Percentiles rank a stretch among this genome's conserved stretches.
phyloP scores from a whole-genome alignment of 2,888 invertebrate species.

The Heliconius charithonia region DNA sequence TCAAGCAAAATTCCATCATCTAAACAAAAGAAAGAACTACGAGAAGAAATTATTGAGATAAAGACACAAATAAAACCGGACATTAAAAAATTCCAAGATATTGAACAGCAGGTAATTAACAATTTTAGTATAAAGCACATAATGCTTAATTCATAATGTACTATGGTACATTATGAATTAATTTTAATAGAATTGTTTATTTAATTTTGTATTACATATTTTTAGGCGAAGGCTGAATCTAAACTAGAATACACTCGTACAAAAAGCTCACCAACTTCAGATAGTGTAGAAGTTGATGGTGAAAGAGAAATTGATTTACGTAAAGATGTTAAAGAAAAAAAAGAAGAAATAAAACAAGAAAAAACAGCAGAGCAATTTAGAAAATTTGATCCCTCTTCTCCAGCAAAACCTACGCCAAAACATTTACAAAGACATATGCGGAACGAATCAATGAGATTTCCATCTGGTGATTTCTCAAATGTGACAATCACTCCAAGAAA shows the following conservation, averaged over 20 bases:
- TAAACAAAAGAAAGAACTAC: constrained; percentile 88
- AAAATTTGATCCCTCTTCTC: constrained; percentile 77
- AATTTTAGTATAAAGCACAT: not conserved
- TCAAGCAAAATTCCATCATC: constrained; percentile 89
- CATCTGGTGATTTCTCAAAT: constrained; percentile 81
- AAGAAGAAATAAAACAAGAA: constrained; percentile 70
- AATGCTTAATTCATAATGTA: too few species aligned
- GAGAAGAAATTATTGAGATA: constrained; percentile 88
- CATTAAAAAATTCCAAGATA: constrained; percentile 80
- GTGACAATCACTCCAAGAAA: constrained; percentile 78
- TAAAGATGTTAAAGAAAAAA: constrained; percentile 58
- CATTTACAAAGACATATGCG: constrained; percentile 81
- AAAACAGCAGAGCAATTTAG: constrained; percentile 72
- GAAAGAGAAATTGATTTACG: constrained; percentile 60
- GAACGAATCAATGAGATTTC: constrained; percentile 82
- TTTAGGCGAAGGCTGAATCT: constrained; percentile 70
- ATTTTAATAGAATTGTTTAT: not conserved
- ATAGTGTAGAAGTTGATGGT: constrained; percentile 67
- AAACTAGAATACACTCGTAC: constrained; percentile 71
- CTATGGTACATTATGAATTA: not conserved
- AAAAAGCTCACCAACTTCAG: constrained; percentile 67
- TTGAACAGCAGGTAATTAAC: constrained; percentile 73
- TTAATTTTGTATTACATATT: constrained; percentile 25
- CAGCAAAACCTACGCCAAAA: constrained; percentile 79
- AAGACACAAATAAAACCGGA: constrained; percentile 86